Conservation (phyloP, 2,888 invertebrate species). For the Ephialtes manifestator region DNA sequence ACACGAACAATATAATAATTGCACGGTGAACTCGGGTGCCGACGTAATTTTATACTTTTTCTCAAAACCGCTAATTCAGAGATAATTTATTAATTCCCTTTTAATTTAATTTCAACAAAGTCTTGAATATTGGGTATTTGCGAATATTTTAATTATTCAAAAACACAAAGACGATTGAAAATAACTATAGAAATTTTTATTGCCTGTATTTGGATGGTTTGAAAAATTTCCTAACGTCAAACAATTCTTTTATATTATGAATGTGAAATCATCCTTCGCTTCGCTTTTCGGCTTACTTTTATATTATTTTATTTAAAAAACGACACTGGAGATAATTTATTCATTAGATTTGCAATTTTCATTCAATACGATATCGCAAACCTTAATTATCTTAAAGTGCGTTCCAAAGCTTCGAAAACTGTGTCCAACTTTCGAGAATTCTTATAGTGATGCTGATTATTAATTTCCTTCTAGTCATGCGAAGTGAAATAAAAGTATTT, state of each 20-base stretch:
- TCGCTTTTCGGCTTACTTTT: too few relatives aligned
- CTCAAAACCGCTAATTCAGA: too few relatives aligned
- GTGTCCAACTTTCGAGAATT: background rate
- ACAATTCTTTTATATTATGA: background rate
- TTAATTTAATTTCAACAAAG: too few relatives aligned
- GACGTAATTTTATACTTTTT: too few relatives aligned
- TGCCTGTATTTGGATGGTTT: background rate
- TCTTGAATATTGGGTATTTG: too few relatives aligned
- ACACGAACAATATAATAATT: too few relatives aligned
- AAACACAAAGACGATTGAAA: background rate
- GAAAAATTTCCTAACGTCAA: background rate
- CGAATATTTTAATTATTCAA: background rate
- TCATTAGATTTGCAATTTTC: too few relatives aligned
- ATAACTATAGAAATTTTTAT: background rate
- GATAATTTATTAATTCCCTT: too few relatives aligned
- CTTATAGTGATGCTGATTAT: background rate
- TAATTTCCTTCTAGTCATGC: background rate
- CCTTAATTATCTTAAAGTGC: background rate
- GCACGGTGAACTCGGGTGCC: too few relatives aligned
- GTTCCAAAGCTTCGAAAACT: background rate
- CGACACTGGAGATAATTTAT: too few relatives aligned
- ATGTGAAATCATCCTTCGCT: too few relatives aligned
- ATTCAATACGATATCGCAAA: background rate
- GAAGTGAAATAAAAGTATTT: background rate
- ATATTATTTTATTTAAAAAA: too few relatives aligned